Conservation (phyloP, 1,140 invertebrate species). For the Heliconius hewitsoni region DNA sequence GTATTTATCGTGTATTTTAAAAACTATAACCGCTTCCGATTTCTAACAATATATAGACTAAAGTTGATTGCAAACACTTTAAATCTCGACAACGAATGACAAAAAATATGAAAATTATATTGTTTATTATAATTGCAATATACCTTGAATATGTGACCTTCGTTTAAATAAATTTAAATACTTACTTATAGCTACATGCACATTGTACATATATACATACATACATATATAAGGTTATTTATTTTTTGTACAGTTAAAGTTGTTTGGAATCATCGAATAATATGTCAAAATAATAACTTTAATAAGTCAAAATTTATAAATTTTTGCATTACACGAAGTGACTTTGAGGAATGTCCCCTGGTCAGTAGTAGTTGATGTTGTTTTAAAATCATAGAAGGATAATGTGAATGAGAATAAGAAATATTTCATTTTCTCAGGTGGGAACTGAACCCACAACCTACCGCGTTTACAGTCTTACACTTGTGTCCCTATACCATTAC, state of each 20-base stretch:
- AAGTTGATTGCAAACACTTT: neutral
- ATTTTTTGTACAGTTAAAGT: neutral
- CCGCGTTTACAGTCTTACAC: no score
- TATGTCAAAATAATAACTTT: neutral
- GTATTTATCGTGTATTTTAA: no score
- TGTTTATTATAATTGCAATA: constrained; percentile 10
- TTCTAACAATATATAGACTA: neutral
- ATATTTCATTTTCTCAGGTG: no score
- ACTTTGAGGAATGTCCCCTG: neutral
- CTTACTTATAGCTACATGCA: neutral
- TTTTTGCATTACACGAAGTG: neutral
- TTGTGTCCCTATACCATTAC: no score
- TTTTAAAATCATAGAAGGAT: no score
- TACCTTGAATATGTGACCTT: constrained; percentile 1
- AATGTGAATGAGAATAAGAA: no score
- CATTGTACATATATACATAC: no score
- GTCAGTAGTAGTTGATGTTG: no score
- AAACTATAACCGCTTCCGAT: no score
- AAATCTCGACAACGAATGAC: neutral
- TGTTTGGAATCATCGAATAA: neutral
- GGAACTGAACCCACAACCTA: no score
- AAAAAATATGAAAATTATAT: constrained; percentile 11
- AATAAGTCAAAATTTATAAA: neutral
- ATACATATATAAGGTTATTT: neutral
- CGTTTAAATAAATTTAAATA: neutral